Evolutionary conservation across 2,113 vertebrate genomes (phyloP), one percentile per base, ranked within the genome.

Genomic region (Trogon surrucura): DNA sequence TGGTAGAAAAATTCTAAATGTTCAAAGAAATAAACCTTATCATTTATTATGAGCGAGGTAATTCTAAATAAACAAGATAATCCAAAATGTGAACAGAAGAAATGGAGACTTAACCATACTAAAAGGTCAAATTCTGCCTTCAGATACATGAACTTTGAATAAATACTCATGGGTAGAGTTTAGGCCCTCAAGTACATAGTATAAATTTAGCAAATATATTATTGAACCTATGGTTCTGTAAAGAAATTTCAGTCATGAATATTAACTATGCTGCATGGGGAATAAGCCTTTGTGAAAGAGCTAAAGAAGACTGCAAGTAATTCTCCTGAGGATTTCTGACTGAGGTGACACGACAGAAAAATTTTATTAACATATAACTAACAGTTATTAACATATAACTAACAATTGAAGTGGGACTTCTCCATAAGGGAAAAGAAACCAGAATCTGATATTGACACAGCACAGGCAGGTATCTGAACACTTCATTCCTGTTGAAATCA

Each of bases 141-240:
- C 38, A 67, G 50, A 38, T 67, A 54, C 10, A 10, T 86, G 67
- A 88, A 94, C 29, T 56, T 65, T 84, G 47, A 53, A 66, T 53
- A 27, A 90, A 93, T 54, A 13, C 29, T 92, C 57, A 45, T 20
- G 36, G 88, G 60, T 8, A 90, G 45, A 78, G 9, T 85, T 56
- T 65, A 81, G 69, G 9, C 22, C 22, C 71, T 85, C 29, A 72
- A 72, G 58, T 71, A 89, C 54, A 58, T 17, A 47, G n/a, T 44
- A 80, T 17, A 78, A 60, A 61, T 91, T 94, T 81, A 92, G 41
- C 32, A 96, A 78, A 92, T 38, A 34, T 38, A 14, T 89, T 91
- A 41, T 85, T 88, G 69, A 92, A 91, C 11, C 19, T 64, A 8
- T 47, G 44, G 10, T 8, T 80, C 65, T 78, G 58, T 80, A 88